phyloP scores from a whole-genome alignment of 2,113 vertebrate genomes.

The Saccopteryx bilineata region DNA sequence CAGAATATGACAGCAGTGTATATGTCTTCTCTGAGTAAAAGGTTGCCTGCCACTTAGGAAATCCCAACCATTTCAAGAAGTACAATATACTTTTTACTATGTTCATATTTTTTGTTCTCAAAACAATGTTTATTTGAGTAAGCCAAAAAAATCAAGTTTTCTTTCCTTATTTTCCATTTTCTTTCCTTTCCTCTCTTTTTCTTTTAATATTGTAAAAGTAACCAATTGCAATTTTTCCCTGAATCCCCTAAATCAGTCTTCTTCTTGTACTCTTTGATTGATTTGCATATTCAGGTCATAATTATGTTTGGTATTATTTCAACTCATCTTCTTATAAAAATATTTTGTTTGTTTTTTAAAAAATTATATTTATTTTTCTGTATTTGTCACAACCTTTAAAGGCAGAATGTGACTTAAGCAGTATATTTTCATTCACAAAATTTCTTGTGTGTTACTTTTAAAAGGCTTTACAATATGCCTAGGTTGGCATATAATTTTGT shows the following conservation, averaged over 20 bases:
- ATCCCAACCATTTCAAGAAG: not conserved
- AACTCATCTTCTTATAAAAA: conserved; percentile 63
- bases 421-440: not conserved
- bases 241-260: not conserved
- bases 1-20: not conserved
- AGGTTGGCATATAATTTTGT: not conserved
- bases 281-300: not conserved
- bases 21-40: not conserved
- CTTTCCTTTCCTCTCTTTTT: not conserved
- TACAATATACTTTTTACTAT: not conserved
- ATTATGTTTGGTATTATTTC: conserved; percentile 61
- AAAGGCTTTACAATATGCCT: not conserved
- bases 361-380: not conserved
- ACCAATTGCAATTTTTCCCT: not conserved
- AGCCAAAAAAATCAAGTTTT: not conserved
- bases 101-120: not conserved
- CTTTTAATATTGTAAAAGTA: not conserved
- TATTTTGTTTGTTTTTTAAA: not conserved
- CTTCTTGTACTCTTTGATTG: conserved; percentile 19
- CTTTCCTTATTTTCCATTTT: not conserved
- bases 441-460: not conserved
- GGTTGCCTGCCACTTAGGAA: not conserved
- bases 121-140: not conserved
- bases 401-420: not conserved
- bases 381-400: not conserved